Evolutionary conservation across 2,113 vertebrate species (phyloP).

Genomic region (Corythaeola cristata): DNA sequence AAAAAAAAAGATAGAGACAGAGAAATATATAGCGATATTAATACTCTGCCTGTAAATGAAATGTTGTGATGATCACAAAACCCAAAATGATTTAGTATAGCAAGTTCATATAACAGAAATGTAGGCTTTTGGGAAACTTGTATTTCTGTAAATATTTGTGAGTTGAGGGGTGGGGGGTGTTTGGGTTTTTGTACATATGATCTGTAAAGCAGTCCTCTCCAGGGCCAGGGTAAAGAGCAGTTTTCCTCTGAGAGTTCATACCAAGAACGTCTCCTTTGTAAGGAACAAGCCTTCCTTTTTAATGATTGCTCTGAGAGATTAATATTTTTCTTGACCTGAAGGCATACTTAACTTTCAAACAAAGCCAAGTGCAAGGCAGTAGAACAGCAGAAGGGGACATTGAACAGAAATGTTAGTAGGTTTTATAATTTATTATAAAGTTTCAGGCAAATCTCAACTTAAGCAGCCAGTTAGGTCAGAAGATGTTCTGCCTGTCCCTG

Average conservation of each 20-base stretch:
- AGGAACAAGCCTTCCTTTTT: neutral
- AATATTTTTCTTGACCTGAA: slow-evolving; percentile 49
- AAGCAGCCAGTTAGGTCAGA: neutral
- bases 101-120: neutral
- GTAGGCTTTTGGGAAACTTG: neutral
- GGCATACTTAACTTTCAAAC: neutral
- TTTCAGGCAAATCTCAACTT: neutral
- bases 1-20: neutral
- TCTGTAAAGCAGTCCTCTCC: neutral
- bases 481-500: neutral
- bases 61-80: neutral
- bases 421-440: neutral
- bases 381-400: neutral
- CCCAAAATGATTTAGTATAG: neutral
- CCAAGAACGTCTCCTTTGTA: neutral
- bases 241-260: neutral
- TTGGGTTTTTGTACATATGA: neutral
- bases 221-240: neutral
- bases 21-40: neutral
- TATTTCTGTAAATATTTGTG: neutral
- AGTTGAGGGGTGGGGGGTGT: neutral
- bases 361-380: neutral
- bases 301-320: slow-evolving; percentile 47
- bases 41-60: neutral
- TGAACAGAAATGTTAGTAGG: neutral